phyloP scores from a whole-genome alignment of 2,797 vertebrate genomes.

The Tauraco hartlaubi region DNA sequence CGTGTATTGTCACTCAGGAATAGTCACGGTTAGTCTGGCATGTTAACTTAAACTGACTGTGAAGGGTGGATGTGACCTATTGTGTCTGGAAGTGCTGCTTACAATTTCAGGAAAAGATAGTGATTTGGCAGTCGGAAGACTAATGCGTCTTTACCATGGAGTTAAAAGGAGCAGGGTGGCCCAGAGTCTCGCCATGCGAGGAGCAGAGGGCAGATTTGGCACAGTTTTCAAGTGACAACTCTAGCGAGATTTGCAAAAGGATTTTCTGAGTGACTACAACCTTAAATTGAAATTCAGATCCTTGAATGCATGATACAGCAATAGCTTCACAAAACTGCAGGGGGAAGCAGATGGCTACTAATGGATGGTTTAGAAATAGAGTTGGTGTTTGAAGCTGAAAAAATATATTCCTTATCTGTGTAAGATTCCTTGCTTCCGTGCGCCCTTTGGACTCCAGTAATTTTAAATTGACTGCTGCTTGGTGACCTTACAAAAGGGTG shows the following conservation, averaged over 20 bases:
- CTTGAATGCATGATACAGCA: background rate
- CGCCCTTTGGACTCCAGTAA: background rate
- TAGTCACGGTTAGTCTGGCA: background rate
- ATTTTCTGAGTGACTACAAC: background rate
- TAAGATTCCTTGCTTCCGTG: background rate
- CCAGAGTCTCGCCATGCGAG: background rate
- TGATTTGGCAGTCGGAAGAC: background rate
- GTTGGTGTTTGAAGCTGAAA: background rate
- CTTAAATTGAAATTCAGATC: background rate
- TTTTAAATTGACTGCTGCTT: background rate
- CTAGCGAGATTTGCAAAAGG: background rate
- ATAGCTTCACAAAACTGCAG: slow-evolving; percentile 63
- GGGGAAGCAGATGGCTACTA: slow-evolving; percentile 67
- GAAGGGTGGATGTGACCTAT: background rate
- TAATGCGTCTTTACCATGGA: background rate
- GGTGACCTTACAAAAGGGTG: background rate
- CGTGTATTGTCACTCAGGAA: background rate
- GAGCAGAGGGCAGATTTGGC: background rate
- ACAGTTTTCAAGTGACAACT: background rate
- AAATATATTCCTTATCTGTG: background rate
- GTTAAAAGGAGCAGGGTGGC: background rate
- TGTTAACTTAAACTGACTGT: background rate
- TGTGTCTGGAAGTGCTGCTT: background rate
- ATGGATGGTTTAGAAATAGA: background rate
- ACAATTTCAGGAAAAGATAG: background rate